Base-by-base conservation (phyloP, 2,888 invertebrate species). In the Arge pagana region DNA sequence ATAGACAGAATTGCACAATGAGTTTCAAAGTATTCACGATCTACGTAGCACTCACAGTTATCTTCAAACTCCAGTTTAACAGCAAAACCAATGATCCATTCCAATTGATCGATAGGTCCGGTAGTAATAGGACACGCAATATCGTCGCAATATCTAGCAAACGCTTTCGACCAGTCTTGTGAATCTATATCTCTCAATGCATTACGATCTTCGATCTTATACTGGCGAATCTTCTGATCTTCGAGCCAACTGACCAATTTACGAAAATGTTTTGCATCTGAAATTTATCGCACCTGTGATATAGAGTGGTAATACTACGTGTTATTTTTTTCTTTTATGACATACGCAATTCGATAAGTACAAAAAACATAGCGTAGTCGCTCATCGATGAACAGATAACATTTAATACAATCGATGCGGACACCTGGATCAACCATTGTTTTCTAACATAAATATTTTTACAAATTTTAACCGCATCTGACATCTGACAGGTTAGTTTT, bases 201-300 rank as follows among this genome's bases (percentile, higher is more conserved):
- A 58, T 83, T 85, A 8, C 93, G 81, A 57, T 92, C 90, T 69
- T 93, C 90, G 51, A 92, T 88, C 70, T 87, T 87, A 63, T 93
- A 93, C 61, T 88, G 86, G 8, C 95, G 85, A 60, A 97, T 93
- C 78, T 93, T 93, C 74, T 94, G 93, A 70, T 94, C 92, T 77
- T 97, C 97, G 49, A 97, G 73, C 97, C 96, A 97, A 1, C 90
- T 77, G 16, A 96, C 82, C 18, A 93, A 80, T 67, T 87, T 89
- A 42, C 90, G 85, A 70, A 92, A 89, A 66, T 89, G 86, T 56
- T 83, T 84, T 61, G 86, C 84, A 79, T 94, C 96, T 96, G 74
- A 3, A 80, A 79, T n/a, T n/a, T n/a, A n/a, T n/a, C n/a, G n/a
- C n/a, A n/a, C n/a, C n/a, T n/a, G n/a, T n/a, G n/a, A n/a, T n/a